phyloP scores from a whole-genome alignment of 2,888 invertebrate genomes.

The Ophion ellenae region DNA sequence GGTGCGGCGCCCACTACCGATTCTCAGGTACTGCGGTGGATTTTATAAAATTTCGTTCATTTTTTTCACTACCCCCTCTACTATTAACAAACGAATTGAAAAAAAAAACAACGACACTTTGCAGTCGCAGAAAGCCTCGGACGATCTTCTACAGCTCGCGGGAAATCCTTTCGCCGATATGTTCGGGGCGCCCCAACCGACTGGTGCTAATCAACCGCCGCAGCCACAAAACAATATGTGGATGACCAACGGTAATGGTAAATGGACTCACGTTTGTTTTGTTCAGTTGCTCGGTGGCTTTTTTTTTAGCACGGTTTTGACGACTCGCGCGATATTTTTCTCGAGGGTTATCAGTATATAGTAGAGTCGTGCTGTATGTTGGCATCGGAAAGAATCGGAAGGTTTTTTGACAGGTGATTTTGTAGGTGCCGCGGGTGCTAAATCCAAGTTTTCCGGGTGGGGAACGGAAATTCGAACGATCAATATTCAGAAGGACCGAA shows the following conservation, averaged over 20 bases:
- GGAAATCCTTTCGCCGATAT: conserved; percentile 97
- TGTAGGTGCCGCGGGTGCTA: too few species aligned
- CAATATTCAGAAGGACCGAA: too few species aligned
- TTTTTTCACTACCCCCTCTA: neutral
- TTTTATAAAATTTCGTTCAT: neutral
- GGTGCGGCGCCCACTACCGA: conserved; percentile 85
- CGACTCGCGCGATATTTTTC: neutral
- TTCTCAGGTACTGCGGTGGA: conserved; percentile 73
- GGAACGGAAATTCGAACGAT: too few species aligned
- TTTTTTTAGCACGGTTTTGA: conserved; percentile 24
- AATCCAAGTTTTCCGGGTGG: too few species aligned
- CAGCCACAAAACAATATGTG: conserved; percentile 84
- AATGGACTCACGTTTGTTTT: conserved; percentile 68
- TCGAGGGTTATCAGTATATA: too few species aligned
- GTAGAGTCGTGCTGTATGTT: too few species aligned
- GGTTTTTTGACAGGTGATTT: too few species aligned
- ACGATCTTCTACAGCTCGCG: conserved; percentile 92
- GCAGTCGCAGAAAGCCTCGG: conserved; percentile 89
- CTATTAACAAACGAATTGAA: neutral
- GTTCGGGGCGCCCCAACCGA: conserved; percentile 86
- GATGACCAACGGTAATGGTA: conserved; percentile 86
- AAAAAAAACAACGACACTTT: conserved; percentile 51
- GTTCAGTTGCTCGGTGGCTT: conserved; percentile 53
- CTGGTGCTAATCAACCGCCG: conserved; percentile 75
- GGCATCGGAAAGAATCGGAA: too few species aligned